Evolutionary conservation across 30 jellyfish, hydroid and myxozoan genomes (phyloP), one percentile per base, ranked within the genome.

Genomic region (Clytia hemisphaerica): DNA sequence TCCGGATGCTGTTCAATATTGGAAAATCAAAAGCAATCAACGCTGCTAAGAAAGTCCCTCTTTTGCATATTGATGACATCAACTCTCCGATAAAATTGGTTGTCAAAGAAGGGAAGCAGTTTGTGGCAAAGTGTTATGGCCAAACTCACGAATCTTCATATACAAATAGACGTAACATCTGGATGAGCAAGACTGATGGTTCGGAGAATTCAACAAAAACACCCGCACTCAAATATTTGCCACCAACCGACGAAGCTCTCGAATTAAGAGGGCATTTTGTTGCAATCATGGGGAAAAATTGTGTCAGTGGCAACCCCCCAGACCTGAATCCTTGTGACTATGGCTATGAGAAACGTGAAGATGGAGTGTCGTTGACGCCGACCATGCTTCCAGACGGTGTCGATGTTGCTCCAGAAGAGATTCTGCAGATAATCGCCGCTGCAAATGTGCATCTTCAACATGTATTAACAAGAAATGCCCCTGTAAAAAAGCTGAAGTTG

Each of bases 271-370:
- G 30, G 25, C 60, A 46, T 2, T 46, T 2, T 9, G 9, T 46
- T 4, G 60, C 60, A 30, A 46, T 46, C 2, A 2, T 46, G 60
- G 18, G 60, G 60, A 46, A 46, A 9, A 2, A 4, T 9, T 46
- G 60, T 9, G 9, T 46, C 60, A 46, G 30, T 2, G 60, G 60
- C 19, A 46, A 2, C 3, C 60, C 9, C 9, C 60, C 60, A 2
- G 60, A 46, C 3, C 60, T 46, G 2, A 30, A 46, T 31, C 60
- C 60, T 31, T 46, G 60, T 9, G 60, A 2, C 60, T 46, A 46
- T 46, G 60, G 60, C 19, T 46, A 30, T 26, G 60, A 46, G 9
- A 46, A 46, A 40, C 53, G 53, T 40, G 53, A 40, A 46, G 60
- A 46, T 9, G 60, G 60, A n/a, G 60, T n/a, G 3, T 46, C 60